A percentile compares a stretch with the other conserved stretches of the same genome.
Conservation (phyloP, 2,797 vertebrate genomes). For the Spondyliosoma cantharus region DNA sequence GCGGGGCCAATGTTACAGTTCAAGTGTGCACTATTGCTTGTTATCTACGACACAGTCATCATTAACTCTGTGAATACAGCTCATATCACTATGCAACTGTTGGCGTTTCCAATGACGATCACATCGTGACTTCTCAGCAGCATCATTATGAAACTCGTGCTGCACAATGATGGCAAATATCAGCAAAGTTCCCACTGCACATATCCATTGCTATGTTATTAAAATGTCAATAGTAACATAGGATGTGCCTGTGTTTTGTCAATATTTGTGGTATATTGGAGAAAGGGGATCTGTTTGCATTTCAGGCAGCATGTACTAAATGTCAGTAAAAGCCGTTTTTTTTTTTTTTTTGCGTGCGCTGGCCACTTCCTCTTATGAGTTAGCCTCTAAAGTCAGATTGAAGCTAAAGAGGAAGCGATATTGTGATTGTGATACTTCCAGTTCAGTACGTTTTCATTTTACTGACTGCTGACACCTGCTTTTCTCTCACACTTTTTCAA, state of each 20-base stretch:
- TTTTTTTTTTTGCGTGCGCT: background rate
- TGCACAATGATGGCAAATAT: background rate
- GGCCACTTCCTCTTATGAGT: conserved; percentile 57
- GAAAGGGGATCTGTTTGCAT: background rate
- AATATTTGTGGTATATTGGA: background rate
- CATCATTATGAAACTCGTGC: background rate
- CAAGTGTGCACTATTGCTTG: conserved; percentile 10
- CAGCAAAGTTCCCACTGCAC: conserved; percentile 35
- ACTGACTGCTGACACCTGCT: conserved; percentile 19
- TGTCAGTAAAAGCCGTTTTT: background rate
- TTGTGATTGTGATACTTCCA: conserved; percentile 34
- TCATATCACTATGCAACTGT: conserved; percentile 1
- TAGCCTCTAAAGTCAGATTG: conserved; percentile 28
- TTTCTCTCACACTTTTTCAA: conserved; percentile 15
- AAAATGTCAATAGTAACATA: background rate
- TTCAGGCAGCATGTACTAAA: background rate
- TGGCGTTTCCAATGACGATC: conserved; percentile 22
- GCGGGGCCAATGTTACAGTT: conserved; percentile 10
- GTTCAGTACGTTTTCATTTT: conserved; percentile 10
- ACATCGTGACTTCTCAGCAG: conserved; percentile 10
- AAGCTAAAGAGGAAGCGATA: conserved; percentile 43
- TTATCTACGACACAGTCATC: background rate
- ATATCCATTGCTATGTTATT: conserved; percentile 4
- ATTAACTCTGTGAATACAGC: background rate
- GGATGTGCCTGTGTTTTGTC: background rate